phyloP scores from a whole-genome alignment of 2,888 invertebrate genomes.

The Fragum sueziense region DNA sequence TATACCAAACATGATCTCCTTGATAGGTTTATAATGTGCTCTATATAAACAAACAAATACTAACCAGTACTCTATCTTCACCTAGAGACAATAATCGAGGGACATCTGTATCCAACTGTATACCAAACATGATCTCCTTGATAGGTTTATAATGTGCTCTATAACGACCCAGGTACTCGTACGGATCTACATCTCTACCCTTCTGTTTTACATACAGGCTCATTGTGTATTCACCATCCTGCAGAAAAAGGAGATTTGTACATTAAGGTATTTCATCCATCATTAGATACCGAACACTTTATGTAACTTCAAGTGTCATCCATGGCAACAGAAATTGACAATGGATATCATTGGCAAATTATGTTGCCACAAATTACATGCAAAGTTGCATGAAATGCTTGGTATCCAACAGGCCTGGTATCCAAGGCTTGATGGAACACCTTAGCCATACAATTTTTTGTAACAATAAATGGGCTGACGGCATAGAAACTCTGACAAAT shows the following conservation, averaged over 20 bases:
- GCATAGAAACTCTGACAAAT: too few relatives aligned
- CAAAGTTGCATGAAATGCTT: too few relatives aligned
- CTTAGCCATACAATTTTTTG: too few relatives aligned
- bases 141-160: constrained; percentile 82
- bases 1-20: constrained; percentile 80
- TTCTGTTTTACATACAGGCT: constrained; percentile 73
- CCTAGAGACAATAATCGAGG: constrained; percentile 80
- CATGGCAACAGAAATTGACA: too few relatives aligned
- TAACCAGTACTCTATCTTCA: constrained; percentile 80
- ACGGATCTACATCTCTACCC: constrained; percentile 68
- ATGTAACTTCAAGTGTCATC: too few relatives aligned
- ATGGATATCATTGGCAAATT: too few relatives aligned
- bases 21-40: constrained; percentile 82
- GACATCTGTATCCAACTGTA: constrained; percentile 77
- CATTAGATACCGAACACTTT: too few relatives aligned
- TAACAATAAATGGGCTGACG: too few relatives aligned
- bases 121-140: constrained; percentile 80
- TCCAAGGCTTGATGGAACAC: too few relatives aligned
- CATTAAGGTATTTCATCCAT: too few relatives aligned
- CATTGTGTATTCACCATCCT: constrained; percentile 81
- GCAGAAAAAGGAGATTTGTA: not conserved
- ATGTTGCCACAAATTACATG: too few relatives aligned
- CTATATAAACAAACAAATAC: constrained; percentile 79
- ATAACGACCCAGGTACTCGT: constrained; percentile 80
- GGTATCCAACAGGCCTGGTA: too few relatives aligned